A percentile compares a stretch with the other conserved stretches of the same genome.
These are phyloP conservation scores for Caenorhabditis elegans DNA, from an alignment of 1,140 invertebrate genomes.

Conservation along the genomic window WBcel235 BX284602.5:14757501-14758000, in stretches of 20 bases:
- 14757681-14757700: background rate
- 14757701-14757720: background rate
- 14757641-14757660: background rate
- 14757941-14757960: background rate
- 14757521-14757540: too few species aligned
- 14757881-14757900: too few species aligned
- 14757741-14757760: background rate
- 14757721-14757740: background rate
- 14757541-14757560: too few species aligned
- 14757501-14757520: too few species aligned
- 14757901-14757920: background rate
- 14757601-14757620: too few species aligned
- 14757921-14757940: background rate
- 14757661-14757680: background rate
- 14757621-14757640: too few species aligned
- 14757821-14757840: background rate
- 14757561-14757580: too few species aligned
- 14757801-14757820: background rate
- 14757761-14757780: too few species aligned
- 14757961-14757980: constrained; percentile 49
- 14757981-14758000: constrained; percentile 83
- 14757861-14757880: too few species aligned
- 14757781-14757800: too few species aligned
- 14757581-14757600: too few species aligned
- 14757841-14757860: too few species aligned